Evolutionary conservation across 2,888 invertebrate genomes (phyloP).

Genomic region (Zeuzera pyrina): DNA sequence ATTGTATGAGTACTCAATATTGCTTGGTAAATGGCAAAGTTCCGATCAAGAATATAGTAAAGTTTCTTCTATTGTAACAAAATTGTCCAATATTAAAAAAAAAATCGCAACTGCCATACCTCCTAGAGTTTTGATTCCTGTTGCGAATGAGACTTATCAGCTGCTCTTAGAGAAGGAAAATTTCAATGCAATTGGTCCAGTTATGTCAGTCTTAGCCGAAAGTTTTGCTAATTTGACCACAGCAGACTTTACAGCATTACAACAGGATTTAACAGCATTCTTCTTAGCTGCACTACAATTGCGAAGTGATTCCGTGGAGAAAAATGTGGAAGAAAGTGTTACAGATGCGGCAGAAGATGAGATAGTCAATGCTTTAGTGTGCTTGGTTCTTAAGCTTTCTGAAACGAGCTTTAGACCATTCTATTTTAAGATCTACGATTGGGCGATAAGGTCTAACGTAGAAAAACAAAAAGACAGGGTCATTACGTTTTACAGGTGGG

Average conservation of each 20-base stretch:
- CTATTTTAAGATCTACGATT: conserved; percentile 89
- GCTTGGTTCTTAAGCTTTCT: conserved; percentile 88
- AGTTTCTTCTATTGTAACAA: conserved; percentile 67
- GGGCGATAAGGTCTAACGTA: conserved; percentile 80
- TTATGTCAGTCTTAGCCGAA: conserved; percentile 85
- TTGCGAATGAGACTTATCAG: conserved; percentile 77
- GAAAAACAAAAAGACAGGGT: conserved; percentile 75
- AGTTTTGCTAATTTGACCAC: conserved; percentile 77
- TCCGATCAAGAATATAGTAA: conserved; percentile 62
- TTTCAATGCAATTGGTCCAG: conserved; percentile 75
- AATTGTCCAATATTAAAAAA: conserved; percentile 75
- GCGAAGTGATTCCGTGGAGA: conserved; percentile 67
- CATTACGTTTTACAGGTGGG: conserved; percentile 86
- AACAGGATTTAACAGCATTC: conserved; percentile 80
- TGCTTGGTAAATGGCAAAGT: conserved; percentile 68
- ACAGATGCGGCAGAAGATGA: conserved; percentile 79
- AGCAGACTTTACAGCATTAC: conserved; percentile 76
- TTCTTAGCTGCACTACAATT: conserved; percentile 83
- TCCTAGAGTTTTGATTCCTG: conserved; percentile 83
- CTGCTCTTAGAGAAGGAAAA: conserved; percentile 72
- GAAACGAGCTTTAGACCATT: conserved; percentile 92
- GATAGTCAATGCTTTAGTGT: conserved; percentile 83
- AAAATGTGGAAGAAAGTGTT: conserved; percentile 32
- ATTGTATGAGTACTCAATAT: conserved; percentile 75
- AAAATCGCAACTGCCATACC: conserved; percentile 80